Evolutionary conservation across 37 sponge, comb jelly and placozoan genomes (phyloP).

Genomic region (Bolinopsis microptera): DNA sequence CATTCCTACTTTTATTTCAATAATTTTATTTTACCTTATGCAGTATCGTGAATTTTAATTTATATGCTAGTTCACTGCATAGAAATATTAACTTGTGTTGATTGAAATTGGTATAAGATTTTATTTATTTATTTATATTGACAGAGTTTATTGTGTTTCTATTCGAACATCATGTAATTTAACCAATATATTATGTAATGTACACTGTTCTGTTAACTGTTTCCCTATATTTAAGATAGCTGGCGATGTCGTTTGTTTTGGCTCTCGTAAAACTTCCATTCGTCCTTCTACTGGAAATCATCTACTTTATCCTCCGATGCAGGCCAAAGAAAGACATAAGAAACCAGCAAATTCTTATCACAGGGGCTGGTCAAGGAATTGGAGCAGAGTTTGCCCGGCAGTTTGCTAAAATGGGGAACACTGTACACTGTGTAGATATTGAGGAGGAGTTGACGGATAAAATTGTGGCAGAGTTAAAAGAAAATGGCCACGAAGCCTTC

Average conservation of each 20-base stretch:
- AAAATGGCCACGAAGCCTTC: not conserved
- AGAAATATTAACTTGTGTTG: no score
- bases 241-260: not conserved
- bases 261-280: not conserved
- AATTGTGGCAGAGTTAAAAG: not conserved
- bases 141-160: no score
- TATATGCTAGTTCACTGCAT: no score
- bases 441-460: not conserved
- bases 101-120: no score
- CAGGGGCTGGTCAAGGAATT: constrained; percentile 53
- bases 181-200: no score
- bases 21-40: no score
- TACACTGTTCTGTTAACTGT: no score
- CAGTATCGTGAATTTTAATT: no score
- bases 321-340: not conserved
- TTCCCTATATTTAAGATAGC: no score
- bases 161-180: no score
- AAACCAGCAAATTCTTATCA: not conserved
- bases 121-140: no score
- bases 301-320: constrained; percentile 19
- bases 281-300: not conserved
- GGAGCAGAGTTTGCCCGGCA: constrained; percentile 52
- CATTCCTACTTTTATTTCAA: no score
- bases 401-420: constrained; percentile 42
- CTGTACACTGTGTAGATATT: constrained; percentile 9